A percentile compares a stretch with the other conserved stretches of the same genome.
phyloP scores from a whole-genome alignment of 2,113 vertebrate species.

The Lophura nycthemera region DNA sequence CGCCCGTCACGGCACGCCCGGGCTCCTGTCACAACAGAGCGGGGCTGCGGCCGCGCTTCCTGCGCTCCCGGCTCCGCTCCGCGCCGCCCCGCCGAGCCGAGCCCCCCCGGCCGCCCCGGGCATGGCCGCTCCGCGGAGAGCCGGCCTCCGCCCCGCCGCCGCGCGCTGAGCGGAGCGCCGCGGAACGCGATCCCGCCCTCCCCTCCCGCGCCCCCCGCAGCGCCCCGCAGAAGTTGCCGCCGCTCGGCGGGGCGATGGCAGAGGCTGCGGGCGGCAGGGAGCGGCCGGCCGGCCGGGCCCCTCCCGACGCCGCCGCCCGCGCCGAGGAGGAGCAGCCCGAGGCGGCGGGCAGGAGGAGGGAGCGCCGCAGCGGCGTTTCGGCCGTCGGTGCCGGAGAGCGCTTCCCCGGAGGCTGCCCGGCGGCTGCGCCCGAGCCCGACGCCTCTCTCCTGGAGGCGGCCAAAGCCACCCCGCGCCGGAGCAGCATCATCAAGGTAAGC shows the following conservation, averaged over 20 bases:
- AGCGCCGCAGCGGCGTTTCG: conserved; percentile 85
- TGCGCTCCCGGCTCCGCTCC: neutral
- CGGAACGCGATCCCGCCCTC: neutral
- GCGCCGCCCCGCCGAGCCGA: too few species aligned
- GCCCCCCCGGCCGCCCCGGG: neutral
- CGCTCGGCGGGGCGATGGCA: conserved; percentile 63
- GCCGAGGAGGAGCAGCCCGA: conserved; percentile 80
- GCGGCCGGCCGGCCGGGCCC: neutral
- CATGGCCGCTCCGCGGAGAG: neutral
- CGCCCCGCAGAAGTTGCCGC: neutral
- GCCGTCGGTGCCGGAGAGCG: conserved; percentile 66
- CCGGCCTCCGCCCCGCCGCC: neutral
- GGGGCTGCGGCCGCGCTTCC: conserved; percentile 44
- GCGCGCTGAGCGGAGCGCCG: conserved; percentile 49
- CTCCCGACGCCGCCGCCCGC: conserved; percentile 55
- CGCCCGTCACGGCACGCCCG: conserved; percentile 75
- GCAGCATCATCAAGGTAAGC: conserved; percentile 96
- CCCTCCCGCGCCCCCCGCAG: neutral
- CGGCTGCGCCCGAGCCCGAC: conserved; percentile 76
- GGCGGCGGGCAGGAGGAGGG: conserved; percentile 73
- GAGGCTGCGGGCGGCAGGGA: conserved; percentile 66
- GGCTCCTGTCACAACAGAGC: conserved; percentile 66
- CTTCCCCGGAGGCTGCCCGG: neutral
- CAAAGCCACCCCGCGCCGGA: conserved; percentile 88
- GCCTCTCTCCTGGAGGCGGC: conserved; percentile 84